phyloP scores from a whole-genome alignment of 2,113 vertebrate genomes.

The Lasiurus cinereus region DNA sequence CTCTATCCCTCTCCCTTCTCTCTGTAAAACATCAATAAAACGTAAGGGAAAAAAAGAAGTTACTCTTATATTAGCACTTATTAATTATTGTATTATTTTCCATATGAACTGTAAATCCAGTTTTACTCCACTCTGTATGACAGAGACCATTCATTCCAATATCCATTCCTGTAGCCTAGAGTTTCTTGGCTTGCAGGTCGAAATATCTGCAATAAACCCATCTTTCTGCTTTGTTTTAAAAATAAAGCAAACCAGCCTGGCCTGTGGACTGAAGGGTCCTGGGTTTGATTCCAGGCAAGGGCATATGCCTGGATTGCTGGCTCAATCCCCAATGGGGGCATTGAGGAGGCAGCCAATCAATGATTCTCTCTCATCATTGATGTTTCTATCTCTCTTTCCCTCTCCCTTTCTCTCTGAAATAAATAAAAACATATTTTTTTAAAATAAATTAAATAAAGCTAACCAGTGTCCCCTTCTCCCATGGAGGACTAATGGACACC shows the following conservation, averaged over 20 bases:
- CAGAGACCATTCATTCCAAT: not conserved
- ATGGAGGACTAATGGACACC: rapidly evolving
- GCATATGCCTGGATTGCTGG: too few species aligned
- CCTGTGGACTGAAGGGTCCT: too few species aligned
- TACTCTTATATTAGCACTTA: not conserved
- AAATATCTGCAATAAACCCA: not conserved
- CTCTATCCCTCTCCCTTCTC: too few species aligned
- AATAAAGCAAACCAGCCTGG: not conserved
- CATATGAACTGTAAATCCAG: not conserved
- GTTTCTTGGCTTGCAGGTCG: not conserved
- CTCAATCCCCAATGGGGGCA: too few species aligned
- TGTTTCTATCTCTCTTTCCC: too few species aligned
- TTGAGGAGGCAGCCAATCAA: too few species aligned
- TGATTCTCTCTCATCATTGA: too few species aligned
- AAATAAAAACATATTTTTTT: too few species aligned
- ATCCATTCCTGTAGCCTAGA: too few species aligned
- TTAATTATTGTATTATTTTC: not conserved
- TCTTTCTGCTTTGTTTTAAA: not conserved
- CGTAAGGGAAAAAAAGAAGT: not conserved
- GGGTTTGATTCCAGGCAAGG: too few species aligned
- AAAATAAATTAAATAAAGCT: not conserved
- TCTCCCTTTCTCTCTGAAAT: too few species aligned
- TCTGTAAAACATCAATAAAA: too few species aligned
- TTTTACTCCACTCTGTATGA: not conserved
- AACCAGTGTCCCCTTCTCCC: not conserved